phyloP scores from a whole-genome alignment of 2,113 vertebrate species.

The Larimichthys crocea region DNA sequence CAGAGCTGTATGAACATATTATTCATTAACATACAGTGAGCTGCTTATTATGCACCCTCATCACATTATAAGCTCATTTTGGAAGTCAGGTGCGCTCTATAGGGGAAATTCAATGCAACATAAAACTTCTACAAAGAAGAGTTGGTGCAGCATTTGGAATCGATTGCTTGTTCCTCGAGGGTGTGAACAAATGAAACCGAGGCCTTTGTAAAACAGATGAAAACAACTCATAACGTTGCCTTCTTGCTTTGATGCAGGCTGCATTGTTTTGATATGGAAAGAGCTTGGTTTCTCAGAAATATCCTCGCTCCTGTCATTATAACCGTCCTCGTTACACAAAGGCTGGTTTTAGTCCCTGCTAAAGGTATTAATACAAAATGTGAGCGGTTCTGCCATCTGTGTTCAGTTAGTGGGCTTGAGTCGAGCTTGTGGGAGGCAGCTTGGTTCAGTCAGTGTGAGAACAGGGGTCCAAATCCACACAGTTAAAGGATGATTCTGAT shows the following conservation, averaged over 20 bases:
- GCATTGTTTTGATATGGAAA: slow-evolving; percentile 21
- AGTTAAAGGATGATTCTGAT: slow-evolving; percentile 49
- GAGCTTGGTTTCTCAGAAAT: neutral
- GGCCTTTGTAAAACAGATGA: neutral
- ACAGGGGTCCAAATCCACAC: slow-evolving; percentile 62
- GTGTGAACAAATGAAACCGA: slow-evolving; percentile 11
- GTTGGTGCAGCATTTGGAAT: slow-evolving; percentile 42
- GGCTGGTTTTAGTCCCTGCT: slow-evolving; percentile 26
- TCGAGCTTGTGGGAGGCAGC: slow-evolving; percentile 44
- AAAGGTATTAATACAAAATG: slow-evolving; percentile 39
- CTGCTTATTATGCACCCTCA: slow-evolving; percentile 16
- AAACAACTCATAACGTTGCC: slow-evolving; percentile 9
- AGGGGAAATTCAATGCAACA: slow-evolving; percentile 14
- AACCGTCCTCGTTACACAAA: neutral
- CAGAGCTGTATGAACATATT: slow-evolving; percentile 23
- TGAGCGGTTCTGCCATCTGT: slow-evolving; percentile 61
- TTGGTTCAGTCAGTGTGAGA: slow-evolving; percentile 46
- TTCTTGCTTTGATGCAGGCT: slow-evolving; percentile 5
- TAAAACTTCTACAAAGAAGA: slow-evolving; percentile 28
- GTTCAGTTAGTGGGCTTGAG: slow-evolving; percentile 59
- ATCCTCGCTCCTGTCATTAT: slow-evolving; percentile 25
- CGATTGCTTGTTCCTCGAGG: slow-evolving; percentile 24
- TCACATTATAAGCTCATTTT: slow-evolving; percentile 25
- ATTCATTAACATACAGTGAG: slow-evolving; percentile 8
- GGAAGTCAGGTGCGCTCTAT: slow-evolving; percentile 34